Conservation (phyloP, 37 sponge, comb jelly and placozoan species). For the Hormiphora californensis region DNA sequence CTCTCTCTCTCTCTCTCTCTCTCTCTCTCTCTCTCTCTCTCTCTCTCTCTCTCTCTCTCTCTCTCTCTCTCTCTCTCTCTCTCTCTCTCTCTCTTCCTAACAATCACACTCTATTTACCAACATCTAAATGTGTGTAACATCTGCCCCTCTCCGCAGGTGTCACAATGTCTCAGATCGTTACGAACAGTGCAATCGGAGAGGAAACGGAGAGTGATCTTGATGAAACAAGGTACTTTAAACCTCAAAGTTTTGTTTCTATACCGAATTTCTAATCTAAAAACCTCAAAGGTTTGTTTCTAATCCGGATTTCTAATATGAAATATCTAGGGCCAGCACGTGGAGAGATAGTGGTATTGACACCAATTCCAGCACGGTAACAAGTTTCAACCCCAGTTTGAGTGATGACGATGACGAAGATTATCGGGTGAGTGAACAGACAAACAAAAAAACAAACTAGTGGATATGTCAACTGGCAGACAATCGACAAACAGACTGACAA, state of each 20-base stretch:
- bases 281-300: too few relatives aligned
- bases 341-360: conserved; percentile 31
- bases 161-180: background rate
- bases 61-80: too few relatives aligned
- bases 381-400: conserved; percentile 17
- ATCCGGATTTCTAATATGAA: too few relatives aligned
- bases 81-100: too few relatives aligned
- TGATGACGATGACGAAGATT: background rate
- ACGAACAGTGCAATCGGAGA: background rate
- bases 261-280: too few relatives aligned
- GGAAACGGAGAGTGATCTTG: background rate
- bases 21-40: too few relatives aligned
- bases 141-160: conserved; percentile 25
- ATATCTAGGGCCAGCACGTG: background rate
- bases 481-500: background rate
- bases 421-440: background rate
- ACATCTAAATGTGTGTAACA: too few relatives aligned
- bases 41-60: too few relatives aligned
- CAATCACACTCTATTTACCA: too few relatives aligned
- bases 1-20: too few relatives aligned
- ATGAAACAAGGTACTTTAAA: background rate
- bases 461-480: background rate
- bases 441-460: background rate
- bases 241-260: background rate
- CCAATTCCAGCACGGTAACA: background rate